Percentiles rank a stretch among this genome's conserved stretches.
phyloP scores from a whole-genome alignment of 1,140 invertebrate species.

The Diploscapter pachys region DNA sequence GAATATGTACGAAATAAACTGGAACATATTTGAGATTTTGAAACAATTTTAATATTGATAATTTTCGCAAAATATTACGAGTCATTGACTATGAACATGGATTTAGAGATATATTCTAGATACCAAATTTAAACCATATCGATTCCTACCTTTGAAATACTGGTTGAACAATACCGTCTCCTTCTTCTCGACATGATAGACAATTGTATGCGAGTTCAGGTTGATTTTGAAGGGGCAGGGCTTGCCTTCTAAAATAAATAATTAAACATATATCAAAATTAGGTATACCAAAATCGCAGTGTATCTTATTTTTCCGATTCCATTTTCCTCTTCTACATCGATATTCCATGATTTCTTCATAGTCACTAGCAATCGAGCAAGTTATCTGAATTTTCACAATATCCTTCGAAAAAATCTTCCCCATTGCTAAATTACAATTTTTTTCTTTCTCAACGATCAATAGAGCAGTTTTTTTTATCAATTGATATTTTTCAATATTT shows the following conservation, averaged over 20 bases:
- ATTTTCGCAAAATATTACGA: no score
- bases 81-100: no score
- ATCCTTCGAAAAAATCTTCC: neutral
- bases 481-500: neutral
- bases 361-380: conserved; percentile 14
- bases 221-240: conserved; percentile 27
- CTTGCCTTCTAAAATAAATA: conserved; percentile 14
- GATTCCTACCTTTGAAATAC: conserved; percentile 27
- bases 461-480: neutral
- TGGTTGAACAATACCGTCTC: conserved; percentile 35
- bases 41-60: no score
- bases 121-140: no score
- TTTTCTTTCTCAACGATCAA: no score
- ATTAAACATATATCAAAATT: neutral
- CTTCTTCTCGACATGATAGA: conserved; percentile 28
- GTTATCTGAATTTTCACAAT: conserved; percentile 8
- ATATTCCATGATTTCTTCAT: conserved; percentile 12
- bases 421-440: neutral
- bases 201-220: conserved; percentile 25
- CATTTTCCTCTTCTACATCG: conserved; percentile 29
- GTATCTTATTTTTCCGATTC: conserved; percentile 21
- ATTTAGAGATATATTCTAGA: no score
- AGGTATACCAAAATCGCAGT: conserved; percentile 8
- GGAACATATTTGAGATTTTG: no score
- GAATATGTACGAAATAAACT: no score